Base-by-base conservation (phyloP, 2,797 vertebrate species). In the Strix occidentalis region DNA sequence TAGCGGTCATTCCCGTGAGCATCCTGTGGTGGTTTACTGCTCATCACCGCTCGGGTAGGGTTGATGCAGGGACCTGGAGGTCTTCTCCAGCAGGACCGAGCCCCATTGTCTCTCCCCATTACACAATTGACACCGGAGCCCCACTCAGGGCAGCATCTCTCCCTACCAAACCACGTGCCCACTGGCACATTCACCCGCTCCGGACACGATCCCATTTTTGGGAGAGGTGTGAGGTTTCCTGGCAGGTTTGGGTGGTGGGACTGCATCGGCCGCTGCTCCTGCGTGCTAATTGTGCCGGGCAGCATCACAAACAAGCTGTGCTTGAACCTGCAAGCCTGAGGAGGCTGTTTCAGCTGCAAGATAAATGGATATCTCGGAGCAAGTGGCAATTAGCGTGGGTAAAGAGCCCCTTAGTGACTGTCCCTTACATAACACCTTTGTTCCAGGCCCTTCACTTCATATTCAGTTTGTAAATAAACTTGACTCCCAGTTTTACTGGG, bases 361-460 rank as follows among this genome's bases (percentile, higher is more conserved):
- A 74, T 48, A 79, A 96, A 95, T 45, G 75, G 74, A 10, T 69
- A 82, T 83, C 13, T 4, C 1, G 6, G 50, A 39, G 91, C 92
- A 87, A 96, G 94, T 66, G 85, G 95, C 95, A 97, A 96, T 97
- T 96, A 96, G 84, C 0, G 18, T 72, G 91, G 79, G 90, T 83
- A 87, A 91, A 96, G 96, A 92, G 85, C 89, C 93, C 93, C 93
- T 96, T 76, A 85, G 86, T 96, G 95, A 84, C 74, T 74, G 84
- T 89, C 87, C 94, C 91, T 90, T 93, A 96, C 82, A 89, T 88
- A 96, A 96, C 92, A 91, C 84, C 95, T 97, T 96, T 97, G 96
- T 97, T 84, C 75, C 17, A 3, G 28, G 81, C 91, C 92, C 95
- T 97, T 96, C 89, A 53, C 87, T 87, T 89, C 90, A 48, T 61